These are phyloP conservation scores for Calliopsis andreniformis DNA, from an alignment of 1,140 invertebrate genomes.

Conservation along the genomic window DNA sequence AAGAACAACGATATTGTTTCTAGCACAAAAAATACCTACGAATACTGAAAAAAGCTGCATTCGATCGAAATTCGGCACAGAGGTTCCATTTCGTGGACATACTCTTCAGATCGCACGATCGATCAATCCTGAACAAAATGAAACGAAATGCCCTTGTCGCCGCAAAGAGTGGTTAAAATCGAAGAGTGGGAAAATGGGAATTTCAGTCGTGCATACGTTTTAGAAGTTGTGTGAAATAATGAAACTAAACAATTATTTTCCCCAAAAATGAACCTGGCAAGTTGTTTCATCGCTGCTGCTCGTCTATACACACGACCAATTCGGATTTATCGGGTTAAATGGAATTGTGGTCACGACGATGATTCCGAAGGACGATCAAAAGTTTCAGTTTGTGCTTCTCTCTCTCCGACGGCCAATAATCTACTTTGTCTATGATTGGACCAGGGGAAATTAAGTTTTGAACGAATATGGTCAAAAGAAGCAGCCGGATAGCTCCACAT, in stretches of 20 bases:
- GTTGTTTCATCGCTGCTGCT: conserved; percentile 24
- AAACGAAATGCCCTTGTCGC: background rate
- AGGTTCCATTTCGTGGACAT: background rate
- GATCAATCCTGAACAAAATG: background rate
- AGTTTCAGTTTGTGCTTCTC: background rate
- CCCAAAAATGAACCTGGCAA: conserved; percentile 44
- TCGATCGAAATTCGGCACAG: conserved; percentile 2
- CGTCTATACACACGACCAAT: conserved; percentile 27
- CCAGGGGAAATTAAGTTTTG: too few species aligned
- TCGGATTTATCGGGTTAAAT: conserved; percentile 26
- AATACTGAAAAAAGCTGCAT: background rate
- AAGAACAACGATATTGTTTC: conserved; percentile 7
- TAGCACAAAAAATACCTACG: background rate
- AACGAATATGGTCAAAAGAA: too few species aligned
- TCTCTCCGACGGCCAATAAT: too few species aligned
- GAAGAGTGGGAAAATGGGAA: conserved; percentile 30
- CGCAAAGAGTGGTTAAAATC: background rate
- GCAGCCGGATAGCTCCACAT: too few species aligned
- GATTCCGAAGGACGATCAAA: conserved; percentile 3
- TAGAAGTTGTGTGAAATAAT: conserved; percentile 45
- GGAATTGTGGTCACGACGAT: conserved; percentile 19
- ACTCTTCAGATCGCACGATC: conserved; percentile 8
- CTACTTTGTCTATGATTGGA: too few species aligned
- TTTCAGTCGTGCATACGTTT: conserved; percentile 43
- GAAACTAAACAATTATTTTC: conserved; percentile 65